phyloP scores from a whole-genome alignment of 2,797 vertebrate genomes.

The Alectoris magna region DNA sequence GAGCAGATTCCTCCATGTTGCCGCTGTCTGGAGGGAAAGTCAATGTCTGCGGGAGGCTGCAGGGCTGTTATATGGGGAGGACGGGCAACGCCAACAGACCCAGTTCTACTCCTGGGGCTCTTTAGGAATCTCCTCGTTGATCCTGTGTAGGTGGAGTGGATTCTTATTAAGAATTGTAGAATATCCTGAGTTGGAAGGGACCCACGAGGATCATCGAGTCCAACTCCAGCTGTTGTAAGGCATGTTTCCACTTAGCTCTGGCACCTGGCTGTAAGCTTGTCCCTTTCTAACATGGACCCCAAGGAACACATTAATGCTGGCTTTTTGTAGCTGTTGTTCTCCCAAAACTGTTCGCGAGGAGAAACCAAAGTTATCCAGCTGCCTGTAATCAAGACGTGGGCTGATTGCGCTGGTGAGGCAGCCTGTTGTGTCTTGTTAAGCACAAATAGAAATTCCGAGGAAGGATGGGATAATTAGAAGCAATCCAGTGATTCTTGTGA shows the following conservation, averaged over 20 bases:
- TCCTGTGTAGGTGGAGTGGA: not conserved
- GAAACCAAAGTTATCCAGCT: constrained; percentile 11
- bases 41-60: not conserved
- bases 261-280: not conserved
- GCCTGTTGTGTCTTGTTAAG: constrained; percentile 44
- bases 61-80: not conserved
- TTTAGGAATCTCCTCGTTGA: constrained; percentile 5
- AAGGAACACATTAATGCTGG: not conserved
- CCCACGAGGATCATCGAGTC: too few relatives aligned
- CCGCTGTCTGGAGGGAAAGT: not conserved
- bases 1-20: not conserved
- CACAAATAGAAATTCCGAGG: constrained; percentile 58
- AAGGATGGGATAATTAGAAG: constrained; percentile 64
- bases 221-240: not conserved
- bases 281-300: not conserved
- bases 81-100: not conserved
- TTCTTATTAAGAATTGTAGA: not conserved
- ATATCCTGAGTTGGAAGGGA: too few relatives aligned
- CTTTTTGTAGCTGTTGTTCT: not conserved
- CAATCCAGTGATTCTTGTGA: constrained; percentile 61
- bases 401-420: constrained; percentile 18
- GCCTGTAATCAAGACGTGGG: constrained; percentile 27
- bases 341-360: not conserved
- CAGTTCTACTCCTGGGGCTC: not conserved
- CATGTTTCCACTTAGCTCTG: not conserved